Percentiles rank a stretch among this genome's conserved stretches.
Conservation (phyloP, 1,140 invertebrate genomes). For the Drosophila littoralis region DNA sequence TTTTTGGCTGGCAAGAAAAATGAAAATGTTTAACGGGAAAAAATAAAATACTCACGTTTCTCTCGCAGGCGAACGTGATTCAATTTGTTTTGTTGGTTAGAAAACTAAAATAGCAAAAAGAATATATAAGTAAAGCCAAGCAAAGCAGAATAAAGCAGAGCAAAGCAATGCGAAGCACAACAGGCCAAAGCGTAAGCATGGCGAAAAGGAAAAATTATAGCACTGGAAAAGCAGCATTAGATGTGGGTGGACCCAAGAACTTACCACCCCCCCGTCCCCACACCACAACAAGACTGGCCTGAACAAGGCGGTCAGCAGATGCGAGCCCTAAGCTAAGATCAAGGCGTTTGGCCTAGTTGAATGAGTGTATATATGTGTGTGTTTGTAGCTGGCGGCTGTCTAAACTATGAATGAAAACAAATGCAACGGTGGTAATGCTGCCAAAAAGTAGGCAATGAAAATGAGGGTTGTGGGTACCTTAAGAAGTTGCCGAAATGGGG, state of each 20-base stretch:
- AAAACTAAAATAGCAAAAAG: slow-evolving; percentile 79
- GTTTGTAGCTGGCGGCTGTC: slow-evolving; percentile 11
- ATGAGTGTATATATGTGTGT: neutral
- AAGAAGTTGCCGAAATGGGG: neutral
- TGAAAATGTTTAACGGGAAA: slow-evolving; percentile 82
- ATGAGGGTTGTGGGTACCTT: slow-evolving; percentile 1
- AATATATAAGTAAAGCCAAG: slow-evolving; percentile 62
- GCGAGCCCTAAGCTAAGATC: slow-evolving; percentile 59
- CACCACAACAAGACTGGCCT: neutral
- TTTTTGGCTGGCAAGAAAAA: slow-evolving; percentile 60
- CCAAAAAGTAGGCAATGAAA: slow-evolving; percentile 55
- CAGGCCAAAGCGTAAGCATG: slow-evolving; percentile 35
- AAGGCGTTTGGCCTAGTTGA: slow-evolving; percentile 32
- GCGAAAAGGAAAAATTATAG: slow-evolving; percentile 41
- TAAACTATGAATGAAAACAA: slow-evolving; percentile 63
- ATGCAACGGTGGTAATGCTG: slow-evolving; percentile 42
- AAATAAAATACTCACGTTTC: slow-evolving; percentile 82
- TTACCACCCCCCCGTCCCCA: neutral
- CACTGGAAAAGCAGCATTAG: slow-evolving; percentile 36
- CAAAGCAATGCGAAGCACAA: slow-evolving; percentile 29
- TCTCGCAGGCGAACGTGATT: slow-evolving; percentile 78
- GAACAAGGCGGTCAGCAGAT: slow-evolving; percentile 34
- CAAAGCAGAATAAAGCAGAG: slow-evolving; percentile 33
- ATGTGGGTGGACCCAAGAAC: slow-evolving; percentile 45
- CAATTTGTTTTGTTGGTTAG: slow-evolving; percentile 82